Percentiles rank a stretch among this genome's conserved stretches.
phyloP scores from a whole-genome alignment of 2,888 invertebrate genomes.

The Agrypnus murinus region DNA sequence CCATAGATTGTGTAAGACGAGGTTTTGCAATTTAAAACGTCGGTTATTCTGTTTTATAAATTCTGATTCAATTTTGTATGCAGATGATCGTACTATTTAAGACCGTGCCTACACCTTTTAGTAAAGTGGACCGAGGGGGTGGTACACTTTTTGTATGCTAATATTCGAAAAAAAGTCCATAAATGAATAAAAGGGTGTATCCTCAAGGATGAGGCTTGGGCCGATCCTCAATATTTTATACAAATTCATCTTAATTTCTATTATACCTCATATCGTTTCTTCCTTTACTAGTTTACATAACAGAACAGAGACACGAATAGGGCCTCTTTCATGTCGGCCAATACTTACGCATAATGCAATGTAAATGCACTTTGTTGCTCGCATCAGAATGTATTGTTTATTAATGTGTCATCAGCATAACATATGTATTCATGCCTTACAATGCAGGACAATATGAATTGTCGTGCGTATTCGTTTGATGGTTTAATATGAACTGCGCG shows the following conservation, averaged over 20 bases:
- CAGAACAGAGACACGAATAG: constrained; percentile 12
- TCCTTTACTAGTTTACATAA: constrained; percentile 4
- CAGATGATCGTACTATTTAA: constrained; percentile 30
- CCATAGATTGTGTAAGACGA: too few relatives aligned
- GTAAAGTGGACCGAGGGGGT: constrained; percentile 50
- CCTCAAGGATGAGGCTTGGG: constrained; percentile 45
- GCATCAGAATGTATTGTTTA: constrained; percentile 59
- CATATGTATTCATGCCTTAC: constrained; percentile 59
- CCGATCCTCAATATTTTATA: constrained; percentile 52
- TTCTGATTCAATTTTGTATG: constrained; percentile 4
- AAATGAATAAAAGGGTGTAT: constrained; percentile 59
- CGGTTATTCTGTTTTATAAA: constrained; percentile 2
- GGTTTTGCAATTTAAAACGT: too few relatives aligned
- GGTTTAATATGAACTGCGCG: constrained; percentile 30
- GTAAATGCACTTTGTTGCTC: constrained; percentile 57
- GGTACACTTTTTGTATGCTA: constrained; percentile 59
- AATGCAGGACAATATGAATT: constrained; percentile 54
- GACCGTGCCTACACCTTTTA: constrained; percentile 41
- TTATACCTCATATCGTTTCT: not conserved
- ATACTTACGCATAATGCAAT: constrained; percentile 47
- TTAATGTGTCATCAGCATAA: constrained; percentile 59
- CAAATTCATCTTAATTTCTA: constrained; percentile 20
- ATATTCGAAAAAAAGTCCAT: constrained; percentile 53
- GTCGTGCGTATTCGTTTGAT: constrained; percentile 38
- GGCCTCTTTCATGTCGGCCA: not conserved